Percentiles rank a stretch among this genome's conserved stretches.
Conservation (phyloP, 1,140 invertebrate species). For the Drosophila kanapiae region DNA sequence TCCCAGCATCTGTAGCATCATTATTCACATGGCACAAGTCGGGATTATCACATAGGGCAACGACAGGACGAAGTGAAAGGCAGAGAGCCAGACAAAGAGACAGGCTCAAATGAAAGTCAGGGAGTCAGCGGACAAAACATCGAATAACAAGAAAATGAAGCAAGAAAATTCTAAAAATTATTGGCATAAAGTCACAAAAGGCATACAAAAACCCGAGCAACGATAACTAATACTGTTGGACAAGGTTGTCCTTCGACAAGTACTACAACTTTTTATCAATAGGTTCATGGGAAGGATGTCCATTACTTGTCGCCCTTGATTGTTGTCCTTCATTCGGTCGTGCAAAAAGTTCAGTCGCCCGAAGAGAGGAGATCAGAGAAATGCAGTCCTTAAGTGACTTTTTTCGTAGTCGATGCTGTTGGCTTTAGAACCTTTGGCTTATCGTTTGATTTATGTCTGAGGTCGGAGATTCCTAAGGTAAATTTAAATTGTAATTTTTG, state of each 20-base stretch:
- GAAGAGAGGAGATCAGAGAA: neutral
- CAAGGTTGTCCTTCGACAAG: constrained; percentile 31
- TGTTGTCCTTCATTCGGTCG: constrained; percentile 6
- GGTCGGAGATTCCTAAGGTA: neutral
- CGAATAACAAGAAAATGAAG: constrained; percentile 3
- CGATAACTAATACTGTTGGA: constrained; percentile 46
- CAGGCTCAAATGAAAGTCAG: constrained; percentile 48
- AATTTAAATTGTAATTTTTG: neutral
- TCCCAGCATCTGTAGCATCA: constrained; percentile 65
- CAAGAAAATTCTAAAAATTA: constrained; percentile 32
- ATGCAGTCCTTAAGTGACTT: neutral
- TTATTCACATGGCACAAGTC: constrained; percentile 71
- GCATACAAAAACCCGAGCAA: constrained; percentile 35
- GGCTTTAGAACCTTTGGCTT: neutral
- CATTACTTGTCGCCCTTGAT: constrained; percentile 39
- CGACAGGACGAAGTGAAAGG: constrained; percentile 22
- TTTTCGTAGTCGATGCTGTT: neutral
- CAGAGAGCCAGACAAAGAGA: constrained; percentile 19
- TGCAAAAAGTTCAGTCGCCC: constrained; percentile 4
- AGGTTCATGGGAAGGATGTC: constrained; percentile 31
- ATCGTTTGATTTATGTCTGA: constrained; percentile 28
- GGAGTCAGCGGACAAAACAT: constrained; percentile 1
- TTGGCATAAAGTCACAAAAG: constrained; percentile 41
- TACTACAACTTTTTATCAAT: constrained; percentile 39
- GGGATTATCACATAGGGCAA: constrained; percentile 62